phyloP scores from a whole-genome alignment of 1,140 invertebrate species.

The Penaeus chinensis region DNA sequence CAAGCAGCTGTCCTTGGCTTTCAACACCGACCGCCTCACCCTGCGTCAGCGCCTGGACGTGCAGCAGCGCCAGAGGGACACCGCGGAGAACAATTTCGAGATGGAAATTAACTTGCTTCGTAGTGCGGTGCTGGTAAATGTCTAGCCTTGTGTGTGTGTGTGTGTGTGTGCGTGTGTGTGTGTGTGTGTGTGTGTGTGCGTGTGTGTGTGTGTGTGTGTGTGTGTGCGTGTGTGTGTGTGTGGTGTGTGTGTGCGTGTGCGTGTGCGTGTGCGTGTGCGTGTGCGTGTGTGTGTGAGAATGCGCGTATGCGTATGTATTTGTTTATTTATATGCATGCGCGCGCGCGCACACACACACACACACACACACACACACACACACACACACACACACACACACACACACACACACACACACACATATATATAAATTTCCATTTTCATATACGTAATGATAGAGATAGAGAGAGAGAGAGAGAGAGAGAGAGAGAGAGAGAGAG shows the following conservation, averaged over 20 bases:
- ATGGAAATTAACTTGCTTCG: constrained; percentile 69
- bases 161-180: not conserved
- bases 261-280: not conserved
- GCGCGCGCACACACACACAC: too few relatives aligned
- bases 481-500: too few relatives aligned
- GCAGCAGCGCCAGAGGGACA: constrained; percentile 71
- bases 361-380: too few relatives aligned
- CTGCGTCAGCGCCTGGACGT: constrained; percentile 69
- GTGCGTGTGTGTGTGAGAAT: too few relatives aligned
- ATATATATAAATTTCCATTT: too few relatives aligned
- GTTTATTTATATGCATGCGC: too few relatives aligned
- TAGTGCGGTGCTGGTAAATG: constrained; percentile 67
- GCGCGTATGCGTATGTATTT: too few relatives aligned
- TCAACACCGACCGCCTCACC: constrained; percentile 72
- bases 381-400: too few relatives aligned
- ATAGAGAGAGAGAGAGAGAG: too few relatives aligned
- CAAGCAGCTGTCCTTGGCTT: constrained; percentile 70
- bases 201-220: not conserved
- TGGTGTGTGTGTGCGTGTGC: not conserved
- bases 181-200: not conserved
- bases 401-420: too few relatives aligned
- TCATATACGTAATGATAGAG: too few relatives aligned
- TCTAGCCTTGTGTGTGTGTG: not conserved
- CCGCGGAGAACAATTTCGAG: constrained; percentile 71
- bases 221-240: not conserved